A percentile compares a stretch with the other conserved stretches of the same genome.
phyloP scores from a whole-genome alignment of 2,888 invertebrate genomes.

The Copidosoma aretas region DNA sequence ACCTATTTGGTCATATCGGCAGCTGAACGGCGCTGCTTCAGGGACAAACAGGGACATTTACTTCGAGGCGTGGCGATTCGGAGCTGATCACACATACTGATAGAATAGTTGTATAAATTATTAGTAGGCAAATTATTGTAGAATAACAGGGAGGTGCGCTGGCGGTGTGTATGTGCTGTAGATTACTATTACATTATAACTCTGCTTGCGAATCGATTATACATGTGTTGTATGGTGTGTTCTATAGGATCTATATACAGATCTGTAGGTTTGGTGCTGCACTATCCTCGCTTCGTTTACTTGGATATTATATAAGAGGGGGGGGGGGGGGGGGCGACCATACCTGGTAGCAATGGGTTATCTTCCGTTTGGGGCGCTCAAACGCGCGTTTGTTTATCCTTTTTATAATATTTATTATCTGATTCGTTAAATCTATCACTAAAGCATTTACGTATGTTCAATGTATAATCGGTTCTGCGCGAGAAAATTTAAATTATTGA shows the following conservation, averaged over 20 bases:
- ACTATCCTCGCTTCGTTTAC: no score
- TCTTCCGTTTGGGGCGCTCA: no score
- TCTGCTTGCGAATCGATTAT: conserved; percentile 28
- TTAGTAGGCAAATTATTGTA: no score
- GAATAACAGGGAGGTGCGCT: conserved; percentile 46
- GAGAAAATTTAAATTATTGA: conserved; percentile 1
- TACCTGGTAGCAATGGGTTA: no score
- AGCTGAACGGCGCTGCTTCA: not conserved
- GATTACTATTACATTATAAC: conserved; percentile 7
- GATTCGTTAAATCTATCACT: no score
- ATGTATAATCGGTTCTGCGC: conserved; percentile 18
- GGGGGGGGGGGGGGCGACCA: no score
- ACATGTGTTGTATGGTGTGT: not conserved
- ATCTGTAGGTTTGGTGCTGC: not conserved
- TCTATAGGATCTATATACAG: no score
- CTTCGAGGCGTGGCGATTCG: conserved; percentile 17
- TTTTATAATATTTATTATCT: no score
- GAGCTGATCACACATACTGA: conserved; percentile 17
- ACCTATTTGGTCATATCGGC: no score
- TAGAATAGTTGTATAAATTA: no score
- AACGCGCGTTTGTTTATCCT: no score
- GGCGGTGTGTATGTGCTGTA: conserved; percentile 34
- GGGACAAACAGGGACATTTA: conserved; percentile 30
- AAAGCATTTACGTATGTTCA: not conserved
- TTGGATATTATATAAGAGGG: no score